Conservation (phyloP, 2,797 vertebrate genomes). For the Rhinatrema bivittatum region DNA sequence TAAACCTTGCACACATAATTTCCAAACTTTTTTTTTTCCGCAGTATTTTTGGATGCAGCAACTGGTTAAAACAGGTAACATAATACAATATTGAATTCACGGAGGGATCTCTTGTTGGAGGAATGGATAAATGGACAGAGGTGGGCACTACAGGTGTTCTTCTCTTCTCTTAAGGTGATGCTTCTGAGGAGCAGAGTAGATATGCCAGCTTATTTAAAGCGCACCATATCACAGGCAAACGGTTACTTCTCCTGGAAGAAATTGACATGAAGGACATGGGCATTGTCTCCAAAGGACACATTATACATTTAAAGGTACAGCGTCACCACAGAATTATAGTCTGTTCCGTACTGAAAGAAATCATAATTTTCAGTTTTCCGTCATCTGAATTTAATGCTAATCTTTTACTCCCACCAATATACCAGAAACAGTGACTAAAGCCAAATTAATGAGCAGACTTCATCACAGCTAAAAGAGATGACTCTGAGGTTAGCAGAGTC, state of each 20-base stretch:
- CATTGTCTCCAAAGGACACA: constrained; percentile 89
- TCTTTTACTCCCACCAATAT: too few species aligned
- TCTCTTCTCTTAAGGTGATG: constrained; percentile 56
- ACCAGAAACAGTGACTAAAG: too few species aligned
- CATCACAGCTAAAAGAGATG: too few species aligned
- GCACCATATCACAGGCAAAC: constrained; percentile 91
- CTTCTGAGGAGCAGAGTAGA: constrained; percentile 66
- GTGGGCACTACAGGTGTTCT: too few species aligned
- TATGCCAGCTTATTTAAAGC: constrained; percentile 87
- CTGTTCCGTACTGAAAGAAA: too few species aligned
- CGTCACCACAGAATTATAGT: too few species aligned
- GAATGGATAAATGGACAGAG: too few species aligned
- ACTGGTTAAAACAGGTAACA: constrained; percentile 80
- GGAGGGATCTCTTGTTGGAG: constrained; percentile 2
- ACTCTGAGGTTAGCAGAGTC: too few species aligned
- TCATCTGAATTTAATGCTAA: too few species aligned
- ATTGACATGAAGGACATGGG: constrained; percentile 91
- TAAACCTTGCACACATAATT: too few species aligned
- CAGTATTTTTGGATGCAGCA: constrained; percentile 96
- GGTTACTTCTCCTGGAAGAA: constrained; percentile 81
- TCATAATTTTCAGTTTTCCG: too few species aligned
- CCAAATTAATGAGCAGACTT: too few species aligned
- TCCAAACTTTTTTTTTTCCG: constrained; percentile 37
- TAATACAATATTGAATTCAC: constrained; percentile 8
- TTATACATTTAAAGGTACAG: constrained; percentile 89